These are phyloP conservation scores for Drosophila nigromelanica DNA, from an alignment of 1,140 invertebrate species.

Conservation along the genomic window DNA sequence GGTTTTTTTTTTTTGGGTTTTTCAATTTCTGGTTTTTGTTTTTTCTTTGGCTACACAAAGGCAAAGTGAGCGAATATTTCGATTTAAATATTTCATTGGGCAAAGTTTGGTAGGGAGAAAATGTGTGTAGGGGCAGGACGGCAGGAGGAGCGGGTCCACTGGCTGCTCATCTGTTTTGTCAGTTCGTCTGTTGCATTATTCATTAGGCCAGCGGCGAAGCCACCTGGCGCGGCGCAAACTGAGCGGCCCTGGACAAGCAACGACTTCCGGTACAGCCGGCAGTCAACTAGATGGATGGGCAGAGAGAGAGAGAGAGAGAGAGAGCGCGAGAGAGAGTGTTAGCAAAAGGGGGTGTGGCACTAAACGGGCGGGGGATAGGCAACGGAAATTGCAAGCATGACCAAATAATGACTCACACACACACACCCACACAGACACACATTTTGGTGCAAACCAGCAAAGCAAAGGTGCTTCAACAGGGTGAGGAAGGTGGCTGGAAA, in stretches of 20 bases:
- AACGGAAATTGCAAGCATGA: slow-evolving; percentile 78
- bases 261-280: slow-evolving; percentile 42
- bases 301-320: not conserved
- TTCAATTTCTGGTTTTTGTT: not conserved
- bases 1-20: not conserved
- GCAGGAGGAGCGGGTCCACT: slow-evolving; percentile 14
- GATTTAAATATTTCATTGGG: slow-evolving; percentile 79
- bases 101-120: slow-evolving; percentile 50
- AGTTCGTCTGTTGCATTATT: slow-evolving; percentile 70
- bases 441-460: slow-evolving; percentile 34
- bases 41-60: slow-evolving; percentile 9
- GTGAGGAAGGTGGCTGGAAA: slow-evolving; percentile 33
- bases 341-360: not conserved
- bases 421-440: slow-evolving; percentile 29
- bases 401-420: slow-evolving; percentile 78
- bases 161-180: slow-evolving; percentile 32
- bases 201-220: slow-evolving; percentile 57
- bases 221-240: slow-evolving; percentile 40
- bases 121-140: not conserved
- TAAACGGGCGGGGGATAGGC: not conserved
- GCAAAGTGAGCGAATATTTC: slow-evolving; percentile 44
- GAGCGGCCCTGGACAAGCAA: slow-evolving; percentile 19
- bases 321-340: not conserved
- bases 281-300: slow-evolving; percentile 34
- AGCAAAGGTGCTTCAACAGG: slow-evolving; percentile 25